Evolutionary conservation across 2,113 vertebrate genomes (phyloP).

Genomic region (Theristicus caerulescens): DNA sequence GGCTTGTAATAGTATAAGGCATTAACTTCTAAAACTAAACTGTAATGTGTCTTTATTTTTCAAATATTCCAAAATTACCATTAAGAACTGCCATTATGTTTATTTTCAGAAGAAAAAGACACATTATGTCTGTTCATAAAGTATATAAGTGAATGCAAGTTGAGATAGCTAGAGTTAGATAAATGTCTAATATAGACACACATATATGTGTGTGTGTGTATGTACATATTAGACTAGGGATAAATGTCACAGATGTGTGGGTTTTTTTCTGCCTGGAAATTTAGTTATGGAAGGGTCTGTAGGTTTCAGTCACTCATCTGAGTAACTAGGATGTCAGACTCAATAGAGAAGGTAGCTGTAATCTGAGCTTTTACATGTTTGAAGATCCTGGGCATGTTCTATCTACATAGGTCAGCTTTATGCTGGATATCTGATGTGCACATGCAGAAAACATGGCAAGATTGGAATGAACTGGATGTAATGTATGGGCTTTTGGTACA

Average conservation of each 20-base stretch:
- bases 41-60: not conserved
- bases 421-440: not conserved
- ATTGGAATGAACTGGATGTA: not conserved
- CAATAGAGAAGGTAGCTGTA: not conserved
- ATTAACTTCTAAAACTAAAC: not conserved
- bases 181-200: not conserved
- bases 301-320: not conserved
- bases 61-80: not conserved
- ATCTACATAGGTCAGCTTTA: not conserved
- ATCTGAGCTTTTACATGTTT: not conserved
- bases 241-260: not conserved
- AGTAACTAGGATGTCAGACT: not conserved
- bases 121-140: not conserved
- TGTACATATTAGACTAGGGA: not conserved
- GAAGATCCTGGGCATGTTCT: not conserved
- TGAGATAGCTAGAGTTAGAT: not conserved
- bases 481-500: not conserved
- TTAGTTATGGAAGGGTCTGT: not conserved
- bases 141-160: not conserved
- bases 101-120: not conserved
- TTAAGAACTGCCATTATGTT: not conserved
- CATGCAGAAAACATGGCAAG: not conserved
- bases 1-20: not conserved
- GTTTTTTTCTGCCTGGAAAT: not conserved
- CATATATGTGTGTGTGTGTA: accelerated